phyloP scores from a whole-genome alignment of 1,140 invertebrate species.

The Dreissena polymorpha region DNA sequence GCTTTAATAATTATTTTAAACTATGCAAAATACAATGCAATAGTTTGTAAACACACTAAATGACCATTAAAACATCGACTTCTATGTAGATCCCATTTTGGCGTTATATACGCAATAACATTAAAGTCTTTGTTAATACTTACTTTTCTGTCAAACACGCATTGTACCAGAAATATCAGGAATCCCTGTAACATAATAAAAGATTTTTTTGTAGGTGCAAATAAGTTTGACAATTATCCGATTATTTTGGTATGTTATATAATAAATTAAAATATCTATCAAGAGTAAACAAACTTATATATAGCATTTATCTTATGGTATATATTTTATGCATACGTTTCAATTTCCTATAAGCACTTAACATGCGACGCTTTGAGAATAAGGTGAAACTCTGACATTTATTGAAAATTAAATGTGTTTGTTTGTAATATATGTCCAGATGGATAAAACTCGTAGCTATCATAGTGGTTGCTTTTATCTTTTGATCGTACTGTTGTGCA shows the following conservation, averaged over 20 bases:
- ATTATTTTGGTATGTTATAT: background rate
- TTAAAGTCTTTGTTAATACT: slow-evolving; percentile 5
- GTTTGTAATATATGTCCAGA: no score
- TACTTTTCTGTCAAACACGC: slow-evolving; percentile 61
- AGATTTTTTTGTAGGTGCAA: no score
- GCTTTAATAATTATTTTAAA: no score
- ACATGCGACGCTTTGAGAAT: background rate
- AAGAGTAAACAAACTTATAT: background rate
- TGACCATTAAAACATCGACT: no score
- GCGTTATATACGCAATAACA: no score
- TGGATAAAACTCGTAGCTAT: no score
- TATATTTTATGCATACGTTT: slow-evolving; percentile 2
- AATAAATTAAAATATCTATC: background rate
- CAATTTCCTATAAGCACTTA: no score
- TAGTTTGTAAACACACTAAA: no score
- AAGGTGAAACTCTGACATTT: background rate
- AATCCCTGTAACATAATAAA: slow-evolving; percentile 64
- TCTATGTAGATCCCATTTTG: no score
- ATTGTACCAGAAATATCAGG: slow-evolving; percentile 67
- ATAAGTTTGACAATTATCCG: background rate
- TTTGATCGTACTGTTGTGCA: background rate
- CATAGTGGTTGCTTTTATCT: no score
- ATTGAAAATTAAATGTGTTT: background rate
- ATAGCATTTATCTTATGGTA: background rate
- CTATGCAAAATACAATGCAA: no score